Evolutionary conservation across 2,797 vertebrate species (phyloP).

Genomic region (Tokudaia muenninki): DNA sequence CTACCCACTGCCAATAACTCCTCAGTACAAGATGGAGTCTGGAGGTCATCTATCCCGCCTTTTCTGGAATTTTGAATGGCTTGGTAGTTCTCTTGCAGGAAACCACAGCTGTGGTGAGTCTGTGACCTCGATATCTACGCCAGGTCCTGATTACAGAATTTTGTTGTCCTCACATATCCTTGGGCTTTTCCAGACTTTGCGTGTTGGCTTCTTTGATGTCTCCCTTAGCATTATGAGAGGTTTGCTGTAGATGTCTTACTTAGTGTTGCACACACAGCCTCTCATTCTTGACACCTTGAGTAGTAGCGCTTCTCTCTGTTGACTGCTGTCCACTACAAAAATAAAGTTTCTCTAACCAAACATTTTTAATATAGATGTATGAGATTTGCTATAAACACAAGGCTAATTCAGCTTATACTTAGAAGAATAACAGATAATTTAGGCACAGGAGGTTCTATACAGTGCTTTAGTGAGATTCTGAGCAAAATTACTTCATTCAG

Average conservation of each 20-base stretch:
- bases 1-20: not conserved
- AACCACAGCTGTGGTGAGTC: not conserved
- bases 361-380: conserved; percentile 31
- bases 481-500: conserved; percentile 7
- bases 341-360: not conserved
- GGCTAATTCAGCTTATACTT: not conserved
- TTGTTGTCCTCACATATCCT: too few species aligned
- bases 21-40: not conserved
- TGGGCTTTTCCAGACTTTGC: not conserved
- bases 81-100: not conserved
- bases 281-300: not conserved
- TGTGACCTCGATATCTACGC: not conserved
- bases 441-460: not conserved
- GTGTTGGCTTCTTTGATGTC: not conserved
- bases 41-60: not conserved
- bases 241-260: not conserved
- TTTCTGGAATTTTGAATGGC: not conserved
- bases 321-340: not conserved
- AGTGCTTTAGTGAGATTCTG: conserved; percentile 21
- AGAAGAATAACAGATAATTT: not conserved
- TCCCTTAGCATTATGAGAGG: not conserved
- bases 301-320: not conserved
- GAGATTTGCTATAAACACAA: not conserved
- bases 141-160: not conserved
- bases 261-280: not conserved